Percentiles rank a stretch among this genome's conserved stretches.
These are phyloP conservation scores for Cistogaster globosa DNA, from an alignment of 2,888 invertebrate species.

Conservation along the genomic window DNA sequence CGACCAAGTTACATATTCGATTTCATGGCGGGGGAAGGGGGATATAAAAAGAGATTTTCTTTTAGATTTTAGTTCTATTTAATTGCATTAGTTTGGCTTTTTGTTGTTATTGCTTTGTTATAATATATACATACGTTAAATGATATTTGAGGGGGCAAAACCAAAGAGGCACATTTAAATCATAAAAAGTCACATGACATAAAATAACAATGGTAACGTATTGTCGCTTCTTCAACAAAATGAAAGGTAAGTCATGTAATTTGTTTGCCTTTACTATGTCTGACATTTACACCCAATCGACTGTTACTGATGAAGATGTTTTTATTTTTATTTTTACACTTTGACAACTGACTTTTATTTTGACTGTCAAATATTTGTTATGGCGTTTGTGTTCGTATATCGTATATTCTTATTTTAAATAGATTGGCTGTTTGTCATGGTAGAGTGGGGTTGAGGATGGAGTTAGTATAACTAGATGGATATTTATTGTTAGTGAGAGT, in stretches of 20 bases:
- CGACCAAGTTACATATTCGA: background rate
- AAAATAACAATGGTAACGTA: background rate
- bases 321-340: background rate
- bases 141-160: background rate
- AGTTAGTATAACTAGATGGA: background rate
- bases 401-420: constrained; percentile 23
- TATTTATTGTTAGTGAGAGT: constrained; percentile 12
- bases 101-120: constrained; percentile 45
- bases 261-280: background rate
- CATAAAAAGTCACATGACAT: constrained; percentile 40
- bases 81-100: constrained; percentile 70
- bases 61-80: constrained; percentile 62
- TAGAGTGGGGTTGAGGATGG: background rate
- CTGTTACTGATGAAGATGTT: background rate
- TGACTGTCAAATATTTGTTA: constrained; percentile 39
- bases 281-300: constrained; percentile 45
- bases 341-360: constrained; percentile 52
- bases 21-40: background rate
- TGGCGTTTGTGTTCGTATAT: constrained; percentile 31
- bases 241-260: constrained; percentile 60
- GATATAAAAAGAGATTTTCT: constrained; percentile 6
- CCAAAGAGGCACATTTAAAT: constrained; percentile 1
- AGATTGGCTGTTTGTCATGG: constrained; percentile 2
- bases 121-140: background rate
- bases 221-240: background rate